These are phyloP conservation scores for Athalia cordata DNA, from an alignment of 2,888 invertebrate genomes.

Conservation along the genomic window DNA sequence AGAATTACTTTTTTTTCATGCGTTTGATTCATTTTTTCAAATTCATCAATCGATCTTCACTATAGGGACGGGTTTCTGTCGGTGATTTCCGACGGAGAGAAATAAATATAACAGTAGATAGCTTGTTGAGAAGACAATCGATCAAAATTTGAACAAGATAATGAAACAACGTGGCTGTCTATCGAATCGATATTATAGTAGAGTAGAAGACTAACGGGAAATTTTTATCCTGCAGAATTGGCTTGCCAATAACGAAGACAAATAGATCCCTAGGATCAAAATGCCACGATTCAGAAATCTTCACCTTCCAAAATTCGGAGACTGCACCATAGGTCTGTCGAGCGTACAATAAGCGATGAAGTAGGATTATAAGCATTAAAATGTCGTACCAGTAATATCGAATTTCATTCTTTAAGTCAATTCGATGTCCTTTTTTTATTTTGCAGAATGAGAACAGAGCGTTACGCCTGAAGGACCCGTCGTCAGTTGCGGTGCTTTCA, in stretches of 20 bases:
- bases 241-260: conserved; percentile 15
- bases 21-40: neutral
- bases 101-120: too few relatives aligned
- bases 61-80: too few relatives aligned
- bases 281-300: neutral
- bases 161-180: neutral
- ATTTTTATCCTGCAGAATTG: neutral
- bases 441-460: conserved; percentile 89
- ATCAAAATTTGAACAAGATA: conserved; percentile 14
- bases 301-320: neutral
- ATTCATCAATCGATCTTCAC: too few relatives aligned
- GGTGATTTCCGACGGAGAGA: too few relatives aligned
- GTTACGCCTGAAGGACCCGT: conserved; percentile 80
- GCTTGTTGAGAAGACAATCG: neutral
- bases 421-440: conserved; percentile 56
- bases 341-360: too few relatives aligned
- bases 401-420: neutral
- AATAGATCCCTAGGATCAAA: conserved; percentile 6
- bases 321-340: too few relatives aligned
- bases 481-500: conserved; percentile 71
- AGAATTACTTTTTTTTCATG: neutral
- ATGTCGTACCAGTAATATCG: neutral
- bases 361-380: too few relatives aligned
- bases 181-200: neutral
- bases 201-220: neutral